These are phyloP conservation scores for Mycalesis mineus DNA, from an alignment of 2,888 invertebrate genomes.

Conservation along the genomic window DNA sequence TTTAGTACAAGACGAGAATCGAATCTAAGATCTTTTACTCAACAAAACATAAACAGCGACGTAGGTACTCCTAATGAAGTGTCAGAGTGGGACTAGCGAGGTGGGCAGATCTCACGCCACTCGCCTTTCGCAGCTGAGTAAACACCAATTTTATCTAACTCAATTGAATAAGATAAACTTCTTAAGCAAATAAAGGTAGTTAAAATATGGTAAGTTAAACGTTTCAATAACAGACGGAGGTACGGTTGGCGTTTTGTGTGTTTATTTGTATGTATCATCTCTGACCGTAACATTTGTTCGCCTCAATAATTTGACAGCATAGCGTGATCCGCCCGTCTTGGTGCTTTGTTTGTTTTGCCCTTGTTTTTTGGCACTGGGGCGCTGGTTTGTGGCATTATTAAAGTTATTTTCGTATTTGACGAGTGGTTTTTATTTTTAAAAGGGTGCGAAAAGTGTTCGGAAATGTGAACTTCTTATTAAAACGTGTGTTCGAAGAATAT, in stretches of 20 bases:
- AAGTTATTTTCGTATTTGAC: slow-evolving; percentile 5
- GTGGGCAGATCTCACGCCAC: slow-evolving; percentile 5
- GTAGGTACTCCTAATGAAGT: too few relatives aligned
- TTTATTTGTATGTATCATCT: slow-evolving; percentile 20
- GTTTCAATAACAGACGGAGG: slow-evolving; percentile 15
- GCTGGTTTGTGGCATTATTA: slow-evolving; percentile 4
- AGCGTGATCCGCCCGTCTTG: slow-evolving; percentile 31
- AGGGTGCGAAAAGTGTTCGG: slow-evolving; percentile 10
- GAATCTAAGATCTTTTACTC: too few relatives aligned
- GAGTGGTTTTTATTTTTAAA: slow-evolving; percentile 7
- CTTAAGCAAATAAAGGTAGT: slow-evolving; percentile 12
- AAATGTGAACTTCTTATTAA: slow-evolving; percentile 3
- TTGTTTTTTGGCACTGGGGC: slow-evolving; percentile 9
- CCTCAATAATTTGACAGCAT: slow-evolving; percentile 36
- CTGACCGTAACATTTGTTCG: slow-evolving; percentile 33
- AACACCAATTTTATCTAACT: slow-evolving; percentile 8
- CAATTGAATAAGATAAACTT: slow-evolving; percentile 9
- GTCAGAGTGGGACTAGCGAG: neutral
- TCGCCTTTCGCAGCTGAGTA: slow-evolving; percentile 8
- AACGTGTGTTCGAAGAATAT: slow-evolving; percentile 1
- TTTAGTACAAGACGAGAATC: too few relatives aligned
- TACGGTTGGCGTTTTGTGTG: slow-evolving; percentile 14
- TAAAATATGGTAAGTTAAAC: slow-evolving; percentile 17
- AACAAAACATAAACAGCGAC: too few relatives aligned
- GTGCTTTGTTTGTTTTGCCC: slow-evolving; percentile 28